phyloP scores from a whole-genome alignment of 2,113 vertebrate genomes.

The Ptyas mucosa region DNA sequence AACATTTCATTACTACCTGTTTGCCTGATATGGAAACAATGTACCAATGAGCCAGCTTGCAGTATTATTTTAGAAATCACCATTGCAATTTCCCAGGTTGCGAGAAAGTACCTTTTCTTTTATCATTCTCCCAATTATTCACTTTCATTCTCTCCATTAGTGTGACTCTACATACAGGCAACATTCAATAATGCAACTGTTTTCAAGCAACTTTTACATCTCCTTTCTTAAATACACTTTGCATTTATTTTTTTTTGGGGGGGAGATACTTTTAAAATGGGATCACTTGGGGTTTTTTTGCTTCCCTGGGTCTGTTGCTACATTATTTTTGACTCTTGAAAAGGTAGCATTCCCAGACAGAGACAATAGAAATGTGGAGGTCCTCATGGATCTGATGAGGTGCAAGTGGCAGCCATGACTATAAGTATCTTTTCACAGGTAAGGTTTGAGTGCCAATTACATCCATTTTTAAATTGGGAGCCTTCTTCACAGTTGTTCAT shows the following conservation, averaged over 20 bases:
- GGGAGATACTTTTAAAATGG: background rate
- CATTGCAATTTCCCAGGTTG: background rate
- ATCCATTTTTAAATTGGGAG: background rate
- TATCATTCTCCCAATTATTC: background rate
- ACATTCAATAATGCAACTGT: background rate
- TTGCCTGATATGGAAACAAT: background rate
- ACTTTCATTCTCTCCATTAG: background rate
- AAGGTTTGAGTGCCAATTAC: background rate
- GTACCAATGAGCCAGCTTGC: background rate
- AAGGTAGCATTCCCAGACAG: background rate
- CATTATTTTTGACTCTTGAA: background rate
- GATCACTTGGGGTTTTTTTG: background rate
- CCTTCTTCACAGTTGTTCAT: background rate
- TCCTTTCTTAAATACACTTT: background rate
- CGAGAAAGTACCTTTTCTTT: background rate
- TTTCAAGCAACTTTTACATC: background rate
- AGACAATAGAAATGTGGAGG: background rate
- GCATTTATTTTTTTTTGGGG: background rate
- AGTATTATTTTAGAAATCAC: background rate
- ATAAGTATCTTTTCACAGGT: background rate
- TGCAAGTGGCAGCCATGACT: background rate
- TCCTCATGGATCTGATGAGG: background rate
- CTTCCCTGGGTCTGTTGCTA: background rate
- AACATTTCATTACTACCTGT: background rate
- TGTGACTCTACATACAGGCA: background rate